Conservation (phyloP, 2,797 vertebrate genomes). For the Platalea minor region DNA sequence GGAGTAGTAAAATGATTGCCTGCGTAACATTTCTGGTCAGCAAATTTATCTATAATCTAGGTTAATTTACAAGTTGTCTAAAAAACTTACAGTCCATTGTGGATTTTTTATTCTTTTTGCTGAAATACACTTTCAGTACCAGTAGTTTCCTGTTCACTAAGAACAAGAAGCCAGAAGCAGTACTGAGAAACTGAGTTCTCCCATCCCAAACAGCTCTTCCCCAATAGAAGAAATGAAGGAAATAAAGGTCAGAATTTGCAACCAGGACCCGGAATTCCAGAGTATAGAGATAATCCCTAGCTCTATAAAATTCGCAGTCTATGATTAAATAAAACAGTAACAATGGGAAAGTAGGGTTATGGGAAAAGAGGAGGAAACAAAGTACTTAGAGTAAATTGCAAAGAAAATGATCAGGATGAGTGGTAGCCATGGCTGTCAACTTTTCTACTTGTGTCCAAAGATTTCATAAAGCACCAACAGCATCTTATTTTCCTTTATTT, state of each 20-base stretch:
- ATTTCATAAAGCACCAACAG: not conserved
- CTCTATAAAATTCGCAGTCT: not conserved
- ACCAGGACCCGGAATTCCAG: not conserved
- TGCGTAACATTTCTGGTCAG: not conserved
- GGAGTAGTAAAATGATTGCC: not conserved
- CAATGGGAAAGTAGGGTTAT: not conserved
- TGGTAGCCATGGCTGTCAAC: fast-evolving
- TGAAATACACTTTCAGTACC: not conserved
- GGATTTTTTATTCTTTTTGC: not conserved
- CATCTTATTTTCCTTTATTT: not conserved
- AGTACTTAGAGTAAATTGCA: not conserved
- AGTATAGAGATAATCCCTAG: not conserved
- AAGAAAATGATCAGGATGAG: not conserved
- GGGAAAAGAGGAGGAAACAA: not conserved
- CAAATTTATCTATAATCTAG: not conserved
- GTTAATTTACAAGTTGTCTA: not conserved
- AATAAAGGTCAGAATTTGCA: not conserved
- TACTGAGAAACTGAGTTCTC: not conserved
- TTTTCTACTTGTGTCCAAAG: not conserved
- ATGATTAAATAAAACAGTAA: not conserved
- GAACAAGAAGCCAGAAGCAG: not conserved
- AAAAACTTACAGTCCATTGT: not conserved
- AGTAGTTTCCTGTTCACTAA: not conserved
- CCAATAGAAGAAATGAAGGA: not conserved
- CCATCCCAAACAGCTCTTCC: not conserved